Base-by-base conservation (phyloP, 2,888 invertebrate genomes). In the Julus scanicus region DNA sequence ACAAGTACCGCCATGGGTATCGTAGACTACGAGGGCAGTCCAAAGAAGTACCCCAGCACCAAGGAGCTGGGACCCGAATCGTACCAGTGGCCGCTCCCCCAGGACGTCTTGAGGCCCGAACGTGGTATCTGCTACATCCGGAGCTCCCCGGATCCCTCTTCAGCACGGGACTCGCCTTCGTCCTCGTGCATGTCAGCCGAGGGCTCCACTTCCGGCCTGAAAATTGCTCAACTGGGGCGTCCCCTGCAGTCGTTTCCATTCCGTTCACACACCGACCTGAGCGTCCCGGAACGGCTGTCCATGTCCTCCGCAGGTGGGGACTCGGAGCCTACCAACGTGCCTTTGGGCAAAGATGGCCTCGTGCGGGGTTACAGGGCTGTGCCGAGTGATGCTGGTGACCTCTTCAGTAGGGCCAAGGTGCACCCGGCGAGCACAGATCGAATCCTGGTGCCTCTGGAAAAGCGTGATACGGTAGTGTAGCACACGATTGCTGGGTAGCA, bases 1-100 rank as follows among this genome's bases (percentile, higher is more conserved):
- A n/a, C 29, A 37, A 71, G 37, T 6, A 84, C 37, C 40, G 63
- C 48, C 37, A 86, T 88, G 49, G 83, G 53, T 15, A 80, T 88
- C 20, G 87, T 88, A n/a, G 87, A 80, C 49, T 88, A 88, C 53
- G 88, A 88, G 17, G 88, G 88, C 20, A 87, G 87, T 37, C 88
- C 88, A 2, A 88, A 88, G 57, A 88, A 88, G 53, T 88, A 88
- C 44, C 88, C 88, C 5, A 49, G 83, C 39, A 53, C 37, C 9
- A 86, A 86, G 13, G 88, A 86, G 63, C 20, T 44, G 20, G 88
- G 63, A 17, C 57, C 57, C n/a, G 86, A 57, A 71, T 15, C 20
- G n/a, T 37, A 57, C n/a, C 20, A 48, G 20, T 57, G 86, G 44
- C 39, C 37, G 6, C 39, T 53, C 1, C 86, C 86, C 15, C 71